Conservation (phyloP, 1,140 invertebrate species). For the Bombyx mori region DNA sequence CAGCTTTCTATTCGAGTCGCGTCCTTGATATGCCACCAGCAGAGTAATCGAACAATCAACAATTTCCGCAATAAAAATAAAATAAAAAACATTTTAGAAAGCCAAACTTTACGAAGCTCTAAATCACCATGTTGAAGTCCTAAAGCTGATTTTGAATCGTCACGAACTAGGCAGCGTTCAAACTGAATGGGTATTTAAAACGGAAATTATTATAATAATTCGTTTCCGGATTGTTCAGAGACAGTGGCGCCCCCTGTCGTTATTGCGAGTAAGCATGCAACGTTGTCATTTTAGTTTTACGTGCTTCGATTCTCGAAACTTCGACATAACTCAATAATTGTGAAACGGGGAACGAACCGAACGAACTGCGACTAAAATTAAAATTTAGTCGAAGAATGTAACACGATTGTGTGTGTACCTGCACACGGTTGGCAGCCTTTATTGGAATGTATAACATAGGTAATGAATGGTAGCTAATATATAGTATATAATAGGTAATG, state of each 20-base stretch:
- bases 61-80: neutral
- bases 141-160: neutral
- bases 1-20: too few relatives aligned
- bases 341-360: too few relatives aligned
- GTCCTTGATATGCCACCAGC: too few relatives aligned
- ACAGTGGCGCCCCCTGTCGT: conserved; percentile 25
- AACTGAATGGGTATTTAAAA: conserved; percentile 22
- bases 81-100: neutral
- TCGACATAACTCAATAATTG: too few relatives aligned
- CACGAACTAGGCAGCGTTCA: conserved; percentile 4
- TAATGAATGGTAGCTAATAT: too few relatives aligned
- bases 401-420: too few relatives aligned
- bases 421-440: too few relatives aligned
- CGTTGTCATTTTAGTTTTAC: conserved; percentile 30
- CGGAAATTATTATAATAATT: conserved; percentile 34
- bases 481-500: too few relatives aligned
- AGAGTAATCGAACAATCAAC: too few relatives aligned
- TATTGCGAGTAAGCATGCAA: conserved; percentile 37
- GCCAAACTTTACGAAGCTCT: neutral
- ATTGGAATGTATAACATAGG: too few relatives aligned
- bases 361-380: too few relatives aligned
- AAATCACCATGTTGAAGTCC: neutral
- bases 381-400: too few relatives aligned
- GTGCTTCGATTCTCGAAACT: conserved; percentile 1
- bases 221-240: conserved; percentile 27